A percentile compares a stretch with the other conserved stretches of the same genome.
These are phyloP conservation scores for Tetraodon nigroviridis DNA, from an alignment of 2,113 vertebrate genomes.

Conservation along the genomic window DNA sequence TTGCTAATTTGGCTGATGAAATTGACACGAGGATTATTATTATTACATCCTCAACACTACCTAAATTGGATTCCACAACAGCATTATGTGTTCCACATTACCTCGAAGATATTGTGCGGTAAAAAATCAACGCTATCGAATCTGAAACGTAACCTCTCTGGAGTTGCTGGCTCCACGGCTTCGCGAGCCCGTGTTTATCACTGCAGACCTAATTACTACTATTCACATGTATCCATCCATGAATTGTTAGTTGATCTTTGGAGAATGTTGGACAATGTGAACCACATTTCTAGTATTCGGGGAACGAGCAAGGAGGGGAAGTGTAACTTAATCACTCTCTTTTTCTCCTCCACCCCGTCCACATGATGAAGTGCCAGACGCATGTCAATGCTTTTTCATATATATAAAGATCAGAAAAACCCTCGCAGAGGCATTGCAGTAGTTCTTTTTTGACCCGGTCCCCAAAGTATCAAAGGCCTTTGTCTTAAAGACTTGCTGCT, in stretches of 20 bases:
- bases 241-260: slow-evolving; percentile 69
- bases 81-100: slow-evolving; percentile 58
- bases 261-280: slow-evolving; percentile 67
- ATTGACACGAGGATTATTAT: slow-evolving; percentile 26
- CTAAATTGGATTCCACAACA: slow-evolving; percentile 44
- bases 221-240: slow-evolving; percentile 68
- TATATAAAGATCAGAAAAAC: slow-evolving; percentile 17
- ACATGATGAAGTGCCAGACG: slow-evolving; percentile 73
- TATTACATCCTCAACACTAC: slow-evolving; percentile 39
- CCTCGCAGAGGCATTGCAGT: slow-evolving; percentile 18
- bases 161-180: slow-evolving; percentile 50
- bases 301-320: slow-evolving; percentile 52
- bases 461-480: slow-evolving; percentile 59
- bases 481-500: slow-evolving; percentile 42
- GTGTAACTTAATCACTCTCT: slow-evolving; percentile 70
- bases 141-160: slow-evolving; percentile 52
- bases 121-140: slow-evolving; percentile 47
- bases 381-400: slow-evolving; percentile 66
- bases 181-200: slow-evolving; percentile 66
- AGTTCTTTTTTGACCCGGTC: slow-evolving; percentile 43
- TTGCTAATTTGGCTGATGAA: slow-evolving; percentile 32
- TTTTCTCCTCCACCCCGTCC: slow-evolving; percentile 36
- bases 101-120: slow-evolving; percentile 32
- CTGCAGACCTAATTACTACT: slow-evolving; percentile 68
- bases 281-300: slow-evolving; percentile 69